Conservation (phyloP, 2,113 vertebrate species). For the zebrafish (Danio rerio) region GRCz12tu NC_133183.1:20377501-20378000, state of each 20-base stretch:
- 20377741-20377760: conserved; percentile 55
- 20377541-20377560: too few relatives aligned
- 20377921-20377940: conserved; percentile 16
- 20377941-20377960: conserved; percentile 3
- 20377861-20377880: conserved; percentile 23
- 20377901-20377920: conserved; percentile 18
- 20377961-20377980: background rate
- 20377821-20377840: conserved; percentile 26
- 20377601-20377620: conserved; percentile 4
- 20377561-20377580: too few relatives aligned
- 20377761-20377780: conserved; percentile 55
- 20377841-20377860: conserved; percentile 31
- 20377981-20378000: background rate
- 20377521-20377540: too few relatives aligned
- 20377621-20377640: conserved; percentile 39
- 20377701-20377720: conserved; percentile 62
- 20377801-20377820: conserved; percentile 48
- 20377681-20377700: conserved; percentile 57
- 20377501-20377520: too few relatives aligned
- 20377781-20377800: conserved; percentile 40
- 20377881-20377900: conserved; percentile 29
- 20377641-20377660: conserved; percentile 77
- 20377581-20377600: too few relatives aligned
- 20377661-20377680: conserved; percentile 68
- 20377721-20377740: conserved; percentile 38